Evolutionary conservation across 2,888 invertebrate genomes (phyloP).

Genomic region (Eumacrocentrus americanus): DNA sequence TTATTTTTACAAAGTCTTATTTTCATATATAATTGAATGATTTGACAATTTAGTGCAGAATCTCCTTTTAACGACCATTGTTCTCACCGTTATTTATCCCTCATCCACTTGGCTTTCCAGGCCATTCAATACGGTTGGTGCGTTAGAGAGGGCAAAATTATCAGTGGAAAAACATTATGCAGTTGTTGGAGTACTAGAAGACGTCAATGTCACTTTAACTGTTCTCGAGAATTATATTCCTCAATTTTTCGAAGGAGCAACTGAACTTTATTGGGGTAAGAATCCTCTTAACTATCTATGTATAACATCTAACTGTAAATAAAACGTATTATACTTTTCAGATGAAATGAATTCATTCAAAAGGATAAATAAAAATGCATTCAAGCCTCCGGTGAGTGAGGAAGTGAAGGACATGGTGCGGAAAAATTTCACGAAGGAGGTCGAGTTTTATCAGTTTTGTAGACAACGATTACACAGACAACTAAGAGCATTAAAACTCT

Average conservation of each 20-base stretch:
- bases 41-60: no score
- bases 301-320: no score
- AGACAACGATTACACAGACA: constrained; percentile 83
- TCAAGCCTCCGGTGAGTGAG: constrained; percentile 87
- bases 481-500: constrained; percentile 73
- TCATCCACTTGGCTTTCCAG: no score
- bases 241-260: constrained; percentile 80
- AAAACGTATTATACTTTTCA: constrained; percentile 57
- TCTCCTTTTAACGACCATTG: no score
- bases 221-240: constrained; percentile 89
- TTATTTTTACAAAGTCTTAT: neutral
- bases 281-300: constrained; percentile 12
- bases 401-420: constrained; percentile 84
- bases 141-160: constrained; percentile 81
- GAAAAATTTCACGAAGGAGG: constrained; percentile 85
- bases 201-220: constrained; percentile 82
- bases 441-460: constrained; percentile 91
- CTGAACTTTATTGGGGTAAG: constrained; percentile 80
- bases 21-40: neutral
- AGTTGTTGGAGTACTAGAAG: constrained; percentile 87
- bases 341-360: constrained; percentile 78
- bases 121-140: constrained; percentile 84
- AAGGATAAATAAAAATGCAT: constrained; percentile 83
- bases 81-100: neutral
- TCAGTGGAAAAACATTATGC: constrained; percentile 87